Evolutionary conservation across 2,888 invertebrate species (phyloP).

Genomic region (Mythimna lalbum): DNA sequence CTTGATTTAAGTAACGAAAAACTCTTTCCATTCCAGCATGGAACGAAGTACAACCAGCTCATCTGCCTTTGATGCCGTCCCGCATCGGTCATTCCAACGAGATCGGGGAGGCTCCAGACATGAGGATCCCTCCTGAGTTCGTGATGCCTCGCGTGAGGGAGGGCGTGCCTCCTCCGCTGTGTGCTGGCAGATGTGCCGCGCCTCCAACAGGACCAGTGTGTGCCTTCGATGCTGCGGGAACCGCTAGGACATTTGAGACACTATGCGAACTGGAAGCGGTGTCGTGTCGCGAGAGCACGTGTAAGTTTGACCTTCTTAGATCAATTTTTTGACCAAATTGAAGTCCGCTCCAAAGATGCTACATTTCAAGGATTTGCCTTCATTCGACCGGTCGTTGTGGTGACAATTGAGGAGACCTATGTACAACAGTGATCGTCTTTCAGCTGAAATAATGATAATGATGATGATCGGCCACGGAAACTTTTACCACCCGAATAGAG

Average conservation of each 20-base stretch:
- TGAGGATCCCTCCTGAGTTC: constrained; percentile 73
- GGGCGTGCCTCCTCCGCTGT: constrained; percentile 85
- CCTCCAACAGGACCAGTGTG: constrained; percentile 90
- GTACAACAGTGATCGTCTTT: too few relatives aligned
- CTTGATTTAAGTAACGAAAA: neutral
- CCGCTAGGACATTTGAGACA: constrained; percentile 90
- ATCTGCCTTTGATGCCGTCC: constrained; percentile 79
- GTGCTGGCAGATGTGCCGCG: constrained; percentile 81
- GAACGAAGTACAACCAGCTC: constrained; percentile 78
- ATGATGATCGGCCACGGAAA: too few relatives aligned
- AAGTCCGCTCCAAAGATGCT: too few relatives aligned
- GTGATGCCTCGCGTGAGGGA: constrained; percentile 79
- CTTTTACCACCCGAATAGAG: too few relatives aligned
- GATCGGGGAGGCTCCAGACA: constrained; percentile 66
- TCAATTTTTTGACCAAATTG: neutral
- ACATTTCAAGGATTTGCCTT: too few relatives aligned
- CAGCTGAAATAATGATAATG: too few relatives aligned
- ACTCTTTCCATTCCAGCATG: constrained; percentile 75
- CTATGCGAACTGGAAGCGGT: constrained; percentile 90
- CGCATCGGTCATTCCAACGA: constrained; percentile 76
- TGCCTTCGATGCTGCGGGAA: constrained; percentile 90
- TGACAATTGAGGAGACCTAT: too few relatives aligned
- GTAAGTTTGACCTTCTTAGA: constrained; percentile 78
- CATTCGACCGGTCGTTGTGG: too few relatives aligned
- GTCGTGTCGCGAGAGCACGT: constrained; percentile 90